These are phyloP conservation scores for Papilio protenor DNA, from an alignment of 2,888 invertebrate species.

Conservation along the genomic window DNA sequence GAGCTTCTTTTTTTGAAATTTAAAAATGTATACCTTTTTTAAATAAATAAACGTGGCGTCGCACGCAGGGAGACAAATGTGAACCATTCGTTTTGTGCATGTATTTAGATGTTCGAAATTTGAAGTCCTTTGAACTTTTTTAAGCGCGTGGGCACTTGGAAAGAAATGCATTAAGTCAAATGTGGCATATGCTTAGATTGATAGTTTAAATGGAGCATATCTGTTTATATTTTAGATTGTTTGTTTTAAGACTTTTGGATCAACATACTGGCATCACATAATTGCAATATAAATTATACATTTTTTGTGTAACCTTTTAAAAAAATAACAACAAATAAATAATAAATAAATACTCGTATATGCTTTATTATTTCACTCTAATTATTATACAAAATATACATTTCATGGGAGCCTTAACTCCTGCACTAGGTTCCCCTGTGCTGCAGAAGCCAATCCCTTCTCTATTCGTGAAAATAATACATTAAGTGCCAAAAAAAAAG, in stretches of 20 bases:
- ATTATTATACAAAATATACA: too few relatives aligned
- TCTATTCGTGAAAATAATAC: too few relatives aligned
- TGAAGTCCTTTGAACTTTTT: constrained; percentile 51
- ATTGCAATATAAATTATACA: too few relatives aligned
- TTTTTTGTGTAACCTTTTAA: too few relatives aligned
- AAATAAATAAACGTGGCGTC: constrained; percentile 59
- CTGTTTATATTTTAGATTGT: constrained; percentile 6
- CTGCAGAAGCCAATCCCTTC: too few relatives aligned
- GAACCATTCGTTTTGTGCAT: constrained; percentile 59
- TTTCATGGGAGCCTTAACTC: too few relatives aligned
- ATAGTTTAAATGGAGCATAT: constrained; percentile 26
- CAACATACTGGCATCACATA: neutral
- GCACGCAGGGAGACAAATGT: constrained; percentile 74
- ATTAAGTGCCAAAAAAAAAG: too few relatives aligned
- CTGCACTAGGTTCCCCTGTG: too few relatives aligned
- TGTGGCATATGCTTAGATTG: constrained; percentile 25
- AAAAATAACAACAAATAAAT: too few relatives aligned
- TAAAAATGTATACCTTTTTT: constrained; percentile 62
- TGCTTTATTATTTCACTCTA: too few relatives aligned
- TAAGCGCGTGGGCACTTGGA: constrained; percentile 39
- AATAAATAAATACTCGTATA: too few relatives aligned
- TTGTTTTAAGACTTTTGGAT: neutral
- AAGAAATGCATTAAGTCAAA: constrained; percentile 31
- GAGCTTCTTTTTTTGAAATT: constrained; percentile 59
- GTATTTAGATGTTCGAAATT: constrained; percentile 64